A percentile compares a stretch with the other conserved stretches of the same genome.
These are phyloP conservation scores for Cistogaster globosa DNA, from an alignment of 2,888 invertebrate species.

Conservation along the genomic window DNA sequence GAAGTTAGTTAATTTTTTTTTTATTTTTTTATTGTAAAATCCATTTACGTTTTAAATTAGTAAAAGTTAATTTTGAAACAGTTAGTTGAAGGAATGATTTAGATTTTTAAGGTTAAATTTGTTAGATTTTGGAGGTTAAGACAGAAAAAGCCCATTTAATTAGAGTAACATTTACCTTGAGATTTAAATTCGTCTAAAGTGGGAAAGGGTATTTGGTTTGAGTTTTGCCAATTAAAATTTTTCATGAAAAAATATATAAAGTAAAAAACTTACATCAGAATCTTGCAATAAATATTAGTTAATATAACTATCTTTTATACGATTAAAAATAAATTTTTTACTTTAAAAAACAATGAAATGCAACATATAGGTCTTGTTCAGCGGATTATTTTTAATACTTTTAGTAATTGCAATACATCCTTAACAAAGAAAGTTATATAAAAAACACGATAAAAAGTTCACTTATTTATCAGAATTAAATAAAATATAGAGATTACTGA, in stretches of 20 bases:
- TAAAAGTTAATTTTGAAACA: not conserved
- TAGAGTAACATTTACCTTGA: conserved; percentile 44
- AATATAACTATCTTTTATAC: not conserved
- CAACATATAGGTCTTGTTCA: too few relatives aligned
- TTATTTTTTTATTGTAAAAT: not conserved
- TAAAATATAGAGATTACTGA: too few relatives aligned
- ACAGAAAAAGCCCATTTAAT: conserved; percentile 20
- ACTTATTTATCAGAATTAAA: too few relatives aligned
- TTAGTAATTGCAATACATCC: too few relatives aligned
- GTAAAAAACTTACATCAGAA: not conserved
- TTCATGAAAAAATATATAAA: conserved; percentile 45
- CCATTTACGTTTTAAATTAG: not conserved
- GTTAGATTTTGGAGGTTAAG: not conserved
- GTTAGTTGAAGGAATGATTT: not conserved
- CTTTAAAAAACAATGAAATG: too few relatives aligned
- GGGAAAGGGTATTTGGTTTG: conserved; percentile 18
- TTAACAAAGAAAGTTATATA: too few relatives aligned
- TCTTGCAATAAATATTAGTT: not conserved
- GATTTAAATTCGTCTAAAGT: conserved; percentile 41
- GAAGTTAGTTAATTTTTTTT: too few relatives aligned
- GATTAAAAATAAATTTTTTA: not conserved
- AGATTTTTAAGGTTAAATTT: not conserved
- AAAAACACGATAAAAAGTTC: too few relatives aligned
- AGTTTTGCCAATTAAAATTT: not conserved
- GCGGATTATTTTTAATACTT: too few relatives aligned